Evolutionary conservation across 2,888 invertebrate genomes (phyloP), one percentile per base, ranked within the genome.

Genomic region (Brassicogethes aeneus): DNA sequence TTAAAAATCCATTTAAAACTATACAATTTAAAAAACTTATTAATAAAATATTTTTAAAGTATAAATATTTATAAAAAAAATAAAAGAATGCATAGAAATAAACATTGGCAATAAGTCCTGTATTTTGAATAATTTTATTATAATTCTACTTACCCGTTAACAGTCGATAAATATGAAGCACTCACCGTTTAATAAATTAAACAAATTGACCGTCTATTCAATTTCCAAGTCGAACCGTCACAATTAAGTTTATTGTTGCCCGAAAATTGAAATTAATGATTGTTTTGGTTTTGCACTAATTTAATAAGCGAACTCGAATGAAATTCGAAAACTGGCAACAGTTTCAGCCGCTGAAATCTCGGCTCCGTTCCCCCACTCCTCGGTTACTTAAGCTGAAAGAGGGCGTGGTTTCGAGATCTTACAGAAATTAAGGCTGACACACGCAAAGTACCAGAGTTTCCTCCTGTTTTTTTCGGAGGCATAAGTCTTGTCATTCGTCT

Each of bases 181-280:
- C 23, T 7, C 23, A 10, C 23, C 23, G 23, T 10, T 10, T 23
- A 5, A 23, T 23, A 23, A 23, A 23, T 23, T 32, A 10, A 12
- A 32, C 12, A 32, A 37, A 37, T 13, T 41, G 41, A 31, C 40
- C 42, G 51, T 51, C 51, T 31, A 42, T 17, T 48, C 43, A 47
- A 52, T 53, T 43, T 47, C 41, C 34, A 37, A 36, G 33, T 34
- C 40, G n/a, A 41, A 39, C 39, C 42, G 44, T 46, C 49, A 46
- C 45, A 50, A 44, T 50, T 48, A 34, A 42, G 36, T 8, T 32
- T 32, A 13, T 32, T 32, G 23, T 13, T 7, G 32, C 7, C 32
- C 32, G 12, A 32, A 61, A 61, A 64, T 64, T 61, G 55, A 61
- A 59, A 64, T 65, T 63, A 64, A 65, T 64, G 64, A 47, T 53